Base-by-base conservation (phyloP, 53 echinoderm and acorn worm genomes). In the Crossaster papposus region DNA sequence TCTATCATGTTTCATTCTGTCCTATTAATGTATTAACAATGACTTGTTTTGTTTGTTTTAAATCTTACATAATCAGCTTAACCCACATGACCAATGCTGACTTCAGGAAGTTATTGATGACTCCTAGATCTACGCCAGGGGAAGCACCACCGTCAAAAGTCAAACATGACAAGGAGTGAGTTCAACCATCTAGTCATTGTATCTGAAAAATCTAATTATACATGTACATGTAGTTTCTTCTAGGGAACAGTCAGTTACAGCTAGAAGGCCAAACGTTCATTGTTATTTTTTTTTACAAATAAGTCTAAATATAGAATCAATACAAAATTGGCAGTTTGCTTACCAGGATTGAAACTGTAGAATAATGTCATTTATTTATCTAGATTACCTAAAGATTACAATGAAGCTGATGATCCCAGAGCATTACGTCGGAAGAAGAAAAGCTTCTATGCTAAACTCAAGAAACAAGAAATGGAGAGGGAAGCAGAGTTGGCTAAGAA, bases 381-480 rank as follows among this genome's bases (percentile, higher is more conserved):
- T 65, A 98, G 98, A 55, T 55, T 96, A 34, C 94, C 95, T 20
- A 90, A 92, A 62, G 98, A 98, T 28, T 98, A 98, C 79, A 95
- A 94, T 89, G 98, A 98, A 86, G 94, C 94, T 35, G 98, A 98
- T 88, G 98, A 98, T 83, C 95, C 95, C 63, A 89, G 93, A 51
- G 98, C 96, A 53, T 93, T 93, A 65, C 92, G 98, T 18, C 91
- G 98, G 23, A 98, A 98, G 90, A 96, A 96, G 87, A 98, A 98
- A 76, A 98, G 96, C 75, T 97, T 92, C 89, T 97, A 97, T 91
- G 97, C 97, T 55, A 97, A 97, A 86, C 90, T 97, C 83, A 97
- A 97, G 94, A 97, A 96, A 63, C 95, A 97, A 81, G 97, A 97
- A 78, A 96, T 96, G 94, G 97, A 97, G 88, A 95, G 95, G 64